A percentile compares a stretch with the other conserved stretches of the same genome.
Evolutionary conservation across 2,888 invertebrate genomes (phyloP).

Genomic region (Eristalinus sepulchralis): DNA sequence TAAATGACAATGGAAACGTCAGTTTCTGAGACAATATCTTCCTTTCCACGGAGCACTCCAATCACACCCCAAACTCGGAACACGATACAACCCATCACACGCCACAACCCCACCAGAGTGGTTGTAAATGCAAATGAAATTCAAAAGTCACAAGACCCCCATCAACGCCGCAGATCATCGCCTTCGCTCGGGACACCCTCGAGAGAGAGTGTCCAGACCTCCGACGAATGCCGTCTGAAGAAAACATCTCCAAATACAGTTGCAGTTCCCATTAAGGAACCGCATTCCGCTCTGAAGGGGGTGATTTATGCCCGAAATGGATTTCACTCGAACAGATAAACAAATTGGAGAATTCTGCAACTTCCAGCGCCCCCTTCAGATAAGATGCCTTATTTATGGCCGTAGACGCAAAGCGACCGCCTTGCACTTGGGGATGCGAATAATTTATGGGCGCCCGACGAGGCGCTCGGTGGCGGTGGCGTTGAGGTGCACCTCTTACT

Average conservation of each 20-base stretch:
- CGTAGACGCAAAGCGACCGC: background rate
- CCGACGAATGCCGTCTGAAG: background rate
- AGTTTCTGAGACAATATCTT: background rate
- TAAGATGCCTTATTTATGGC: conserved; percentile 55
- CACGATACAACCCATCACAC: background rate
- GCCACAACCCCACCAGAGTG: background rate
- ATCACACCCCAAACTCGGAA: too few species aligned
- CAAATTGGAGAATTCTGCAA: conserved; percentile 53
- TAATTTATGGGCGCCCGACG: conserved; percentile 32
- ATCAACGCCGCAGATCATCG: too few species aligned
- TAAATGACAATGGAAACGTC: too few species aligned
- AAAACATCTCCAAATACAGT: conserved; percentile 31
- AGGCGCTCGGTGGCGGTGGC: background rate
- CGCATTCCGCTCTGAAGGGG: conserved; percentile 28
- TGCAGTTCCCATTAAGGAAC: conserved; percentile 27
- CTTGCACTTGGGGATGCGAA: conserved; percentile 12
- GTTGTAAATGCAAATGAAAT: background rate
- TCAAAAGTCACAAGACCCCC: conserved; percentile 7
- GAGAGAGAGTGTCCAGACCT: too few species aligned
- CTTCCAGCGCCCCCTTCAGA: conserved; percentile 27
- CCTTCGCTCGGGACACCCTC: too few species aligned
- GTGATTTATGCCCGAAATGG: conserved; percentile 46
- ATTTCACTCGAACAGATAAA: conserved; percentile 46
- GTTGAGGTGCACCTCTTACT: background rate
- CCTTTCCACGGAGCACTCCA: too few species aligned